phyloP scores from a whole-genome alignment of 2,797 vertebrate genomes.

The Bryconaethiops microstoma region DNA sequence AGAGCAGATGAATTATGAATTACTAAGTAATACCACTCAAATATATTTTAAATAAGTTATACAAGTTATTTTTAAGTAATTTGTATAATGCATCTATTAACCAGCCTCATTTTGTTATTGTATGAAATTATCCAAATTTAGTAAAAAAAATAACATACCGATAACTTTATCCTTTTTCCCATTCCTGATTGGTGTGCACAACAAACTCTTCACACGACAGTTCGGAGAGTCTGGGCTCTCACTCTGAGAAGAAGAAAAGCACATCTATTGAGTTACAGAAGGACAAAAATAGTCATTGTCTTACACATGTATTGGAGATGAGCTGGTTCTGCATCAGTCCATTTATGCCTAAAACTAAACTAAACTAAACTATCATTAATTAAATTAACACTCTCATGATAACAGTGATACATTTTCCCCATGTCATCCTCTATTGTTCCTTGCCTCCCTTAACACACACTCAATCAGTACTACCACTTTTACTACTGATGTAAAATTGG shows the following conservation, averaged over 20 bases:
- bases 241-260: slow-evolving; percentile 74
- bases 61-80: background rate
- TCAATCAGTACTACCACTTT: no score
- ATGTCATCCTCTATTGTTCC: no score
- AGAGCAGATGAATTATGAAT: background rate
- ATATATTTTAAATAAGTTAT: background rate
- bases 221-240: slow-evolving; percentile 79
- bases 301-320: no score
- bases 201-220: slow-evolving; percentile 85
- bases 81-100: background rate
- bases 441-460: no score
- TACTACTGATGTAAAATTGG: no score
- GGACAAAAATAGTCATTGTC: background rate
- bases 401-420: background rate
- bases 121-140: background rate
- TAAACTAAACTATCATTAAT: no score
- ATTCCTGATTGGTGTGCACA: slow-evolving; percentile 95
- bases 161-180: slow-evolving; percentile 98
- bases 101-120: background rate
- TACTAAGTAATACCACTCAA: background rate
- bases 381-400: background rate
- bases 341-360: background rate
- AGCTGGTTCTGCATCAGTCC: background rate
- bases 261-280: background rate
- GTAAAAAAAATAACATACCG: slow-evolving; percentile 74